Percentiles rank a stretch among this genome's conserved stretches.
Conservation (phyloP, 2,113 vertebrate genomes). For the Salvator merianae region DNA sequence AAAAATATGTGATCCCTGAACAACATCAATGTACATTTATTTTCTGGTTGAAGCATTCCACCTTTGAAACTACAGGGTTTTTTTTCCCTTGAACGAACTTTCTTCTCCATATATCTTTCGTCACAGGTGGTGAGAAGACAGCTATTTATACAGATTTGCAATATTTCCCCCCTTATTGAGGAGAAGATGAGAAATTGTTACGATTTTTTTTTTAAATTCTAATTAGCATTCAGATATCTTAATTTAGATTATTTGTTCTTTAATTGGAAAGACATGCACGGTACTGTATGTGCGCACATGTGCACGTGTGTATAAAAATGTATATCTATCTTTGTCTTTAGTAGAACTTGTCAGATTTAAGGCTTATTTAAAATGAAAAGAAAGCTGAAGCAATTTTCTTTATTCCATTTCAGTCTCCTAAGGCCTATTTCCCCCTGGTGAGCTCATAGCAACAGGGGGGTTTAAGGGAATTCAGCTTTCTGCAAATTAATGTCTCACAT, state of each 20-base stretch:
- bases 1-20: constrained; percentile 56
- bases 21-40: constrained; percentile 53
- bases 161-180: constrained; percentile 52
- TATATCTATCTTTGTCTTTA: constrained; percentile 81
- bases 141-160: constrained; percentile 47
- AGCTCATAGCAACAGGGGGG: constrained; percentile 87
- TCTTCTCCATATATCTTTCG: constrained; percentile 56
- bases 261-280: constrained; percentile 69
- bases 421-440: constrained; percentile 85
- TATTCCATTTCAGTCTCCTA: constrained; percentile 88
- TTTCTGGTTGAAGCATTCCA: constrained; percentile 61
- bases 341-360: constrained; percentile 85
- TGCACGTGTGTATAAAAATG: not conserved
- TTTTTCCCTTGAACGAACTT: constrained; percentile 59
- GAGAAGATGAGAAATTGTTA: not conserved
- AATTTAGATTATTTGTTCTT: constrained; percentile 80
- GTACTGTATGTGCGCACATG: not conserved
- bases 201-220: constrained; percentile 41
- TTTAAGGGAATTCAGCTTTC: constrained; percentile 88
- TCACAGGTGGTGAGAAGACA: constrained; percentile 45
- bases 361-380: constrained; percentile 89
- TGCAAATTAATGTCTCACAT: constrained; percentile 90
- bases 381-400: constrained; percentile 89
- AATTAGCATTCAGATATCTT: constrained; percentile 75
- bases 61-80: constrained; percentile 47